Evolutionary conservation across 2,888 invertebrate species (phyloP), one percentile per base, ranked within the genome.

Genomic region (Aleiodes leptofemur): DNA sequence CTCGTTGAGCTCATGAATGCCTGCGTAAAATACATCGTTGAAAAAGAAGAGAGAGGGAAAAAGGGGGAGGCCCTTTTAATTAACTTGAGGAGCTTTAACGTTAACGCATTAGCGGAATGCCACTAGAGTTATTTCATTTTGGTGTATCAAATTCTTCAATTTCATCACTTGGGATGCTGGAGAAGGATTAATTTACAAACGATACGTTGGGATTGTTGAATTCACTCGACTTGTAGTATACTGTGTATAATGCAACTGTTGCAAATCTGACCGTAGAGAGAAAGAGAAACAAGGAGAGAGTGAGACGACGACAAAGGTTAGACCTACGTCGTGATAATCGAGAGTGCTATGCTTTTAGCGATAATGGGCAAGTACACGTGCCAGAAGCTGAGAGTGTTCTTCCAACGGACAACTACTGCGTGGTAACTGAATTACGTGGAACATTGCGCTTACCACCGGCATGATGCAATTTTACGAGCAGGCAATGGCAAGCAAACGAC

Each of bases 341-440:
- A 88, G 86, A 86, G 85, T 86, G 86, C 88, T 86, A 85, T 86
- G 88, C 88, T 88, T 87, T 88, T 88, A 88, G 87, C 84, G 85
- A 86, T 88, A 88, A 88, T 87, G 88, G 88, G 85, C 86, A 86
- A 87, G 87, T 88, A 86, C 85, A 85, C 86, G 86, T 83, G 85
- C 82, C 85, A 85, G 83, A 77, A 79, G 73, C 81, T 73, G 76
- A 80, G 80, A 78, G 77, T 77, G 74, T 66, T 78, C 75, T 72
- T 70, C 53, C 74, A 75, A 76, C 74, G 78, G 78, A 77, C 80
- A 78, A 79, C 78, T 79, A 80, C 76, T 85, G 84, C 83, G 85
- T 82, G 84, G 85, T 87, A 87, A 87, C 86, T 85, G 84, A 86
- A 86, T 87, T 87, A 87, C 85, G 84, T 83, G 85, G 83, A 83